Evolutionary conservation across 2,797 vertebrate genomes (phyloP).

Genomic region (Halcyon smyrnensis): DNA sequence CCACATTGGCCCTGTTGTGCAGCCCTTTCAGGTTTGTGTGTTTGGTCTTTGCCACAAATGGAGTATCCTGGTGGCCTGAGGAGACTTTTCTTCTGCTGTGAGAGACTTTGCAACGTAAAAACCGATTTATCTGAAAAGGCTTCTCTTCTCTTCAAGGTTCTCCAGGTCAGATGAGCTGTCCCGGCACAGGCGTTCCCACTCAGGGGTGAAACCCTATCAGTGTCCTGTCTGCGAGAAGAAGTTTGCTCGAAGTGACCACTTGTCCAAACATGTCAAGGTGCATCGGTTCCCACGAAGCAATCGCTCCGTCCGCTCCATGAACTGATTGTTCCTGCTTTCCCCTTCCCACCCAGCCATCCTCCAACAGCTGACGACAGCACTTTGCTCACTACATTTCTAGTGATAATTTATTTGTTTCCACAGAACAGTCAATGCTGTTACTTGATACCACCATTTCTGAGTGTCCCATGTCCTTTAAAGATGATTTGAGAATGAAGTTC

Average conservation of each 20-base stretch:
- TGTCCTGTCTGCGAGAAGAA: constrained; percentile 95
- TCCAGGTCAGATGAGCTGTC: constrained; percentile 95
- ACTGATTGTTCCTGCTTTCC: constrained; percentile 76
- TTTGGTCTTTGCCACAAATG: background rate
- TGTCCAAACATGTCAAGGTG: constrained; percentile 97
- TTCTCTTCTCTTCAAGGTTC: constrained; percentile 82
- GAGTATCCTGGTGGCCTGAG: background rate
- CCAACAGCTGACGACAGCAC: constrained; percentile 39
- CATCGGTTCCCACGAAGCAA: constrained; percentile 93
- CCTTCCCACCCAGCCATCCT: background rate
- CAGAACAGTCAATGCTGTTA: constrained; percentile 64
- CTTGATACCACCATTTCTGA: constrained; percentile 52
- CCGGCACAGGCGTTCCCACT: constrained; percentile 93
- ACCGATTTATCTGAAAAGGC: background rate
- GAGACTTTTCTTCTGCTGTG: too few species aligned
- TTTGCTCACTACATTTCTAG: constrained; percentile 61
- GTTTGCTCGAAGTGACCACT: constrained; percentile 96
- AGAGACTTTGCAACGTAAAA: background rate
- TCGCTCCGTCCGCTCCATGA: constrained; percentile 85
- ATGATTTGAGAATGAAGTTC: constrained; percentile 46
- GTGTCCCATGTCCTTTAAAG: constrained; percentile 36
- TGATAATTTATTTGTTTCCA: constrained; percentile 80
- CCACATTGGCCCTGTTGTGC: background rate
- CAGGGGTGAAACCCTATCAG: constrained; percentile 95
- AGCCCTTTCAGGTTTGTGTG: background rate